phyloP scores from a whole-genome alignment of 2,113 vertebrate genomes.

The Sander lucioperca region DNA sequence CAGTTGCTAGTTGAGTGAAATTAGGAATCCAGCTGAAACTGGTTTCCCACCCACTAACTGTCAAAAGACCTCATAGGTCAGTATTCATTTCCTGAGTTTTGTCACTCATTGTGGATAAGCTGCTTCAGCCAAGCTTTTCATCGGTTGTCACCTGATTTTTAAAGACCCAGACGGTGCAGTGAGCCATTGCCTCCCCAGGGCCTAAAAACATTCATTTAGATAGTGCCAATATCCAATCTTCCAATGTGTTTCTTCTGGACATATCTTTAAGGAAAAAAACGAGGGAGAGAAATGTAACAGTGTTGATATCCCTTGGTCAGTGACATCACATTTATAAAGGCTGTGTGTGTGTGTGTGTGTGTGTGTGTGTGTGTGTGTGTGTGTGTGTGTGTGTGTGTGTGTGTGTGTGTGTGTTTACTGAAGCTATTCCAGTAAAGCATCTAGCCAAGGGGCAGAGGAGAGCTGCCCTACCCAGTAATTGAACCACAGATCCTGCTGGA shows the following conservation, averaged over 20 bases:
- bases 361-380: conserved; percentile 26
- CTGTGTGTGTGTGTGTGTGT: conserved; percentile 47
- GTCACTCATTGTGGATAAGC: conserved; percentile 64
- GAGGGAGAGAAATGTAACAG: conserved; percentile 73
- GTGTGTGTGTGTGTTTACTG: conserved; percentile 48
- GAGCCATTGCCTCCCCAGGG: conserved; percentile 60
- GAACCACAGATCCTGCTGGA: conserved; percentile 71
- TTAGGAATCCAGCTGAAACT: conserved; percentile 29
- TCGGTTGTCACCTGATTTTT: conserved; percentile 65
- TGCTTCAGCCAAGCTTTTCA: conserved; percentile 60
- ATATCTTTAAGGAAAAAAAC: conserved; percentile 72
- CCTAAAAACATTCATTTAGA: conserved; percentile 80
- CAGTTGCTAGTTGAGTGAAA: conserved; percentile 8
- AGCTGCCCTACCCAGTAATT: conserved; percentile 77
- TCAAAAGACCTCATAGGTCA: conserved; percentile 53
- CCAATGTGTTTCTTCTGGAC: conserved; percentile 70
- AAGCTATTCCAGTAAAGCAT: conserved; percentile 68
- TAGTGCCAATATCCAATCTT: conserved; percentile 80
- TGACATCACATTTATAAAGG: conserved; percentile 79
- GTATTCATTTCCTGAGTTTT: conserved; percentile 73
- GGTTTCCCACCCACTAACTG: conserved; percentile 19
- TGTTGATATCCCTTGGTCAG: conserved; percentile 72
- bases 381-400: conserved; percentile 36
- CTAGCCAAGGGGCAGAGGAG: conserved; percentile 76
- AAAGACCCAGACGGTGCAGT: conserved; percentile 59